Base-by-base conservation (phyloP, 2,888 invertebrate genomes). In the Chorisops tibialis region DNA sequence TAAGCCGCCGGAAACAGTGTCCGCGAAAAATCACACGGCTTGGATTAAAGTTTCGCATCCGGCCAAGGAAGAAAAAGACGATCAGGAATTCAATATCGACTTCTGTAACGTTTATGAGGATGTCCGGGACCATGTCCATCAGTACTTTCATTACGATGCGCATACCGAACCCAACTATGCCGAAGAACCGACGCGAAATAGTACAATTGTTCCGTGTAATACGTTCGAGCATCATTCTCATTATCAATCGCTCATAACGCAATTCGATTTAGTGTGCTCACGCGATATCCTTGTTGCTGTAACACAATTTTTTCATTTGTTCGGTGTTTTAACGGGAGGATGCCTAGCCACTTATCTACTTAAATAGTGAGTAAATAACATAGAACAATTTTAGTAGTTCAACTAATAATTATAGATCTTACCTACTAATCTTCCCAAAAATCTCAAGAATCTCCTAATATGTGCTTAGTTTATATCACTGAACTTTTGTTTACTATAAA, bases 291-390 rank as follows among this genome's bases (percentile, higher is more conserved):
- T 80, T 16, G 78, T 80, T 37, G 78, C 79, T 38, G 76, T 79
- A 14, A 79, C 79, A n/a, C 80, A 81, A 68, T 79, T 79, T 72
- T 79, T 79, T 70, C 80, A 81, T 70, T 69, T 81, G 37, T 77
- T 80, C 65, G 80, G 80, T n/a, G 79, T 81, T 5, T 71, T 80
- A 6, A 74, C 76, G 2, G 80, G 80, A n/a, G 80, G 80, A 45
- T 73, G 80, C 62, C 61, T 79, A 58, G 79, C 79, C 45, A 75
- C 77, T 61, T 74, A 76, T 65, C 68, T 79, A 41, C 72, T 80
- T 30, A 76, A 76, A 68, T 72, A 75, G 78, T 78, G 73, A 73
- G 76, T 73, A 45, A n/a, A 41, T n/a, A 47, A 19, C 37, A 4
- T 48, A 45, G 38, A n/a, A n/a, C n/a, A n/a, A n/a, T n/a, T n/a